Percentiles rank a stretch among this genome's conserved stretches.
phyloP scores from a whole-genome alignment of 2,113 vertebrate genomes.

The Oreotragus oreotragus region DNA sequence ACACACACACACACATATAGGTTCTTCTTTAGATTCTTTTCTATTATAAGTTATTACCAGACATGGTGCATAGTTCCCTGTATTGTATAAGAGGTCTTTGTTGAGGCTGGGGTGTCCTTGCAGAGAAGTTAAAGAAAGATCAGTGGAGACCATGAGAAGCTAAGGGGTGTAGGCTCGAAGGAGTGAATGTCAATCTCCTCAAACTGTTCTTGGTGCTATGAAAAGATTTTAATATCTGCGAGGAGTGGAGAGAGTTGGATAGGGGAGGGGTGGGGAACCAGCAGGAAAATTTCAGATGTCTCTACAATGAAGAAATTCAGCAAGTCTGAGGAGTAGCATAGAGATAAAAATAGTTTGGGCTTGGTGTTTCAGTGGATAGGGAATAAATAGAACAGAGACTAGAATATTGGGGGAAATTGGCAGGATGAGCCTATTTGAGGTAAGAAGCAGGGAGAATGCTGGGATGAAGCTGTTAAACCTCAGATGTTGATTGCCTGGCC shows the following conservation, averaged over 20 bases:
- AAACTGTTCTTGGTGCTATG: neutral
- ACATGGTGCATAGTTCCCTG: no score
- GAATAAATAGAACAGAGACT: neutral
- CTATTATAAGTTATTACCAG: neutral
- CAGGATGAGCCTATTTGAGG: neutral
- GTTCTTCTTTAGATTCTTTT: neutral
- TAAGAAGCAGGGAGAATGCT: neutral
- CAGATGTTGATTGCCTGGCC: neutral
- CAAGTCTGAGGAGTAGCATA: neutral
- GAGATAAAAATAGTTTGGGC: neutral
- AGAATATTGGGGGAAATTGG: neutral
- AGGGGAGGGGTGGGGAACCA: neutral
- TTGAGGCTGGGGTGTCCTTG: neutral
- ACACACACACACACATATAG: rapidly evolving
- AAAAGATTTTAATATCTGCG: rapidly evolving
- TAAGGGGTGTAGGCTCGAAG: neutral
- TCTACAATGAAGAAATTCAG: neutral
- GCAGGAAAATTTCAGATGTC: neutral
- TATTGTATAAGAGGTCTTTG: neutral
- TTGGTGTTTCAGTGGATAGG: neutral
- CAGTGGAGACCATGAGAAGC: neutral
- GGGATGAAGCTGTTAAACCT: neutral
- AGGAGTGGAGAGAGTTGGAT: neutral
- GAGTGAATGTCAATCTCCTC: neutral
- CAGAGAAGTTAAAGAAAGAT: neutral